These are phyloP conservation scores for Baryphthengus martii DNA, from an alignment of 2,113 vertebrate species.

Conservation along the genomic window DNA sequence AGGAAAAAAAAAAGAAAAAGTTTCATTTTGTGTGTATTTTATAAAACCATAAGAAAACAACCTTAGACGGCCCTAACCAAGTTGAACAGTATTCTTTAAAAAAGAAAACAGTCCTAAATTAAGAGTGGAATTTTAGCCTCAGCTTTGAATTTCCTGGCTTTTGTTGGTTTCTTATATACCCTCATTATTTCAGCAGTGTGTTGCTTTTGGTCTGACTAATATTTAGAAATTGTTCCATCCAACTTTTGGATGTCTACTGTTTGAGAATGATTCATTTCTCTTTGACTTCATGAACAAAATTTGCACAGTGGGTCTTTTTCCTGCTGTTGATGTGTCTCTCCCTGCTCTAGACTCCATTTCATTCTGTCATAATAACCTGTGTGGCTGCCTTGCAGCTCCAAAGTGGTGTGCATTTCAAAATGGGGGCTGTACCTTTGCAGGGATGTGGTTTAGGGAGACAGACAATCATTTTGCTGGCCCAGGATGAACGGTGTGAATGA, in stretches of 20 bases:
- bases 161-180: constrained; percentile 25
- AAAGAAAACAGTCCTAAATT: constrained; percentile 53
- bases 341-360: neutral
- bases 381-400: neutral
- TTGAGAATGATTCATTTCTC: constrained; percentile 43
- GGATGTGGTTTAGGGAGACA: neutral
- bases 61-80: neutral
- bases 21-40: neutral
- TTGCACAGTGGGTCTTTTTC: neutral
- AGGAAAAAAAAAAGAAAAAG: neutral
- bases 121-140: constrained; percentile 43
- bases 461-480: neutral
- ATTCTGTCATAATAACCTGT: neutral
- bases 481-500: neutral
- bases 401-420: neutral
- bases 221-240: constrained; percentile 52
- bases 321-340: neutral
- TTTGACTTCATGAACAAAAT: neutral
- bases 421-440: neutral
- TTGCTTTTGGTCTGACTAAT: constrained; percentile 52
- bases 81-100: neutral
- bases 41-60: neutral
- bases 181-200: constrained; percentile 40
- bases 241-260: constrained; percentile 45
- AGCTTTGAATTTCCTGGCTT: constrained; percentile 47